A percentile compares a stretch with the other conserved stretches of the same genome.
Conservation (phyloP, 2,113 vertebrate genomes). For the Tyrannus savana region DNA sequence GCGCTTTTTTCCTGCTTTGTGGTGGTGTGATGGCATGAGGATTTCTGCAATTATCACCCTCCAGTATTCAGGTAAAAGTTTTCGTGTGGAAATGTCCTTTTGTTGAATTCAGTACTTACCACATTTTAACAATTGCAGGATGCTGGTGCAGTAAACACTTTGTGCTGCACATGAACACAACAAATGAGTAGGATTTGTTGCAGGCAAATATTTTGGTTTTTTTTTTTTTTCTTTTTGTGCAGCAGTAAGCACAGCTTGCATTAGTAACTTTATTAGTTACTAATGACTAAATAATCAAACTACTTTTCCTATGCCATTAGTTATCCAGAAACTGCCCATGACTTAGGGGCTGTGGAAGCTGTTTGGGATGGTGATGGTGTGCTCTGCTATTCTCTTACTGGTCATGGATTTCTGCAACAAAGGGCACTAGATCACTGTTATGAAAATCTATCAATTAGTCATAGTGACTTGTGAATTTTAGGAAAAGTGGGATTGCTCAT, state of each 20-base stretch:
- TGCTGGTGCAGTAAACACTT: neutral
- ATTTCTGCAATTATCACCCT: neutral
- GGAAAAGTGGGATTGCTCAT: neutral
- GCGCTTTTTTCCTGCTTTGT: neutral
- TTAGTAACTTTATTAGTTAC: neutral
- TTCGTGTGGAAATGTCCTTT: neutral
- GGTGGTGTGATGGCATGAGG: neutral
- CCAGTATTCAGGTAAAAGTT: neutral
- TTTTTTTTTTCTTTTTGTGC: neutral
- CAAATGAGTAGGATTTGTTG: neutral
- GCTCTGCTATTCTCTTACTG: neutral
- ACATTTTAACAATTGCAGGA: neutral
- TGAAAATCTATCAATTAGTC: neutral
- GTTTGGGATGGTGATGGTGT: neutral
- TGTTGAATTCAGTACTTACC: neutral
- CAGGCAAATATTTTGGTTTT: neutral
- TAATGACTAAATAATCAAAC: neutral
- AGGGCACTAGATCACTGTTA: neutral
- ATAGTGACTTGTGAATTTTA: neutral
- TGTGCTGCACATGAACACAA: neutral
- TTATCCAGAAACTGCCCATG: neutral
- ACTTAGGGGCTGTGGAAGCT: neutral
- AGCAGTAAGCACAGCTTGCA: neutral
- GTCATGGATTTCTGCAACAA: neutral
- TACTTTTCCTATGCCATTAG: fast-evolving